Base-by-base conservation (phyloP, 2,113 vertebrate species). In the Dromaius novaehollandiae region DNA sequence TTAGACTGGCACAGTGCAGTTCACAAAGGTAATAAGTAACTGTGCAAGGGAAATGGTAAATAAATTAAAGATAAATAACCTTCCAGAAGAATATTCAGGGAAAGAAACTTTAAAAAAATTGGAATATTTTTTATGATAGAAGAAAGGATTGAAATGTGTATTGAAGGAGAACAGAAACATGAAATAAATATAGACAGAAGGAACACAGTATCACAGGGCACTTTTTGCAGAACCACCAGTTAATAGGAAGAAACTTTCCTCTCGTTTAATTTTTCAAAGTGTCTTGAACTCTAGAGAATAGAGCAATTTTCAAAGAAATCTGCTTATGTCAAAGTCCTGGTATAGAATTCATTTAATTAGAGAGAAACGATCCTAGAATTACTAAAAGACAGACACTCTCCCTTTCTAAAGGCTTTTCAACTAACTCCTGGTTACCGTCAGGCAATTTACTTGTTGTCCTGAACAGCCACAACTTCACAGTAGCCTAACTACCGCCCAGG, bases 401-500 rank as follows among this genome's bases (percentile, higher is more conserved):
- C 18, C 28, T 65, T 93, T 88, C n/a, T 12, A n/a, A 70, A 79
- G 13, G 1, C 24, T 42, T 55, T 50, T 8, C 74, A 83, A 14
- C 6, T 46, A 82, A 75, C 26, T 71, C 26, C 42, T 38, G 6
- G 38, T 60, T 7, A 2, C 25, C 40, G 70, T 21, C 17, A n/a
- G 11, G n/a, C 51, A 56, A 74, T 25, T 15, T 75, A 6, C 55
- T 19, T 36, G 30, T 2, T 5, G 36, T 20, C 48, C 51, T 69
- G 30, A 55, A 50, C 4, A 60, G 21, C 13, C 9, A 4, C 20
- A 78, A 15, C 8, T 60, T 76, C 56, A 53, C 26, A 46, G 63
- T 16, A 38, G 13, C 2, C 14, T 1, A 34, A 16, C 50, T 55
- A 82, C 14, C 26, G 10, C 18, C 0, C 0, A 50, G 5, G 8